Base-by-base conservation (phyloP, 1,140 invertebrate species). In the Microplitis demolitor region DNA sequence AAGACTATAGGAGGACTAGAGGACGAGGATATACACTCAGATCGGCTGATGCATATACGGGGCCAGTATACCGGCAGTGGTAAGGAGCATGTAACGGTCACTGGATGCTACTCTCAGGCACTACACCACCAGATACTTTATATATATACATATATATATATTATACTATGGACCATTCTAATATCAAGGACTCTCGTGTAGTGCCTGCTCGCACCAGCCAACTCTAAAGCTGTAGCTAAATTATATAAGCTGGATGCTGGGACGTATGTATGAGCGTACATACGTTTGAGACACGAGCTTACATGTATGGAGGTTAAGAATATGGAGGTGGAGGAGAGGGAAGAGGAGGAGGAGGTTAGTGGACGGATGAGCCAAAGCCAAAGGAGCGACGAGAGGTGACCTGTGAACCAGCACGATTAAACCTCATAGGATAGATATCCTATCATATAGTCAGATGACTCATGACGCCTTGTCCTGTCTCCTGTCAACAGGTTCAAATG, bases 111-210 rank as follows among this genome's bases (percentile, higher is more conserved):
- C 33, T 39, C 53, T 45, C 39, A 6, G 8, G 53, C n/a, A 24
- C 16, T 24, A 5, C 13, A 56, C n/a, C 5, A 24, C 24, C 24
- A 24, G 24, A 24, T 24, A 24, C 53, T 56, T 6, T 56, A 56
- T 35, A 13, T 78, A 77, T 31, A 61, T 3, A n/a, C 79, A n/a
- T n/a, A 24, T 24, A 24, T 24, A 24, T 24, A 24, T 24, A 24
- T 24, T 24, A 24, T 24, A 74, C 77, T 77, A 76, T 79, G 83
- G 82, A 79, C 83, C 82, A 84, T 84, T 84, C 83, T 84, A 84
- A 84, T 84, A 84, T 84, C 83, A 84, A 84, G 83, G 83, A 84
- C 82, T 83, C 73, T 64, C 71, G 80, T 78, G 78, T 73, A 75
- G 75, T 74, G 72, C 62, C 11, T 14, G 39, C 14, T 45, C 71